These are phyloP conservation scores for Acridotheres tristis DNA, from an alignment of 2,797 vertebrate species.

Conservation along the genomic window DNA sequence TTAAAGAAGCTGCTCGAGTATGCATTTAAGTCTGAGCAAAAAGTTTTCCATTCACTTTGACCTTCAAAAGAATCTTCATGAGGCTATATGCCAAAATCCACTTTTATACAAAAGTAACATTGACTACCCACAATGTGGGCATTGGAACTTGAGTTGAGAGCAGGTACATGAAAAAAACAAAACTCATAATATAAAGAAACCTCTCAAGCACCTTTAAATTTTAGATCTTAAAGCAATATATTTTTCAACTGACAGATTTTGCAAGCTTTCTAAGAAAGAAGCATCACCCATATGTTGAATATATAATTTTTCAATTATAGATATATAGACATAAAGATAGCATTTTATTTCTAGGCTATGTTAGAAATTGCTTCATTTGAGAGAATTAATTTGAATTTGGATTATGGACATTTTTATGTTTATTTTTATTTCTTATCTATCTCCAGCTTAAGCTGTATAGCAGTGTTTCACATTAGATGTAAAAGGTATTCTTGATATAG, in stretches of 20 bases:
- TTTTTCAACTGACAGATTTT: neutral
- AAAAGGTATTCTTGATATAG: neutral
- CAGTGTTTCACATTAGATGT: neutral
- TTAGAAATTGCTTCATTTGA: neutral
- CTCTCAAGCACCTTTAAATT: neutral
- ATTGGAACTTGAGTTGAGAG: neutral
- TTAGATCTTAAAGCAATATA: neutral
- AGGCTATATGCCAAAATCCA: neutral
- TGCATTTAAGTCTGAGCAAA: neutral
- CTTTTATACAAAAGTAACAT: neutral
- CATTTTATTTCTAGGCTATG: neutral
- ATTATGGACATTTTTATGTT: neutral
- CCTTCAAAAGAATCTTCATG: conserved; percentile 24
- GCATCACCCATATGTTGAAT: neutral
- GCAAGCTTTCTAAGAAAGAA: neutral
- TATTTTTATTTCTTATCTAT: neutral
- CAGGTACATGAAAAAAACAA: accelerated
- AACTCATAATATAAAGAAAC: neutral
- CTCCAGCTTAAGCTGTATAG: neutral
- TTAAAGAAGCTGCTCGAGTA: neutral
- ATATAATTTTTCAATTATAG: neutral
- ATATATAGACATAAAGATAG: neutral
- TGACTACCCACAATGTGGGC: neutral
- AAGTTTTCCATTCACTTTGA: conserved; percentile 33
- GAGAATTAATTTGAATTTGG: neutral